phyloP scores from a whole-genome alignment of 2,888 invertebrate genomes.

The Ecliptopera silaceata region DNA sequence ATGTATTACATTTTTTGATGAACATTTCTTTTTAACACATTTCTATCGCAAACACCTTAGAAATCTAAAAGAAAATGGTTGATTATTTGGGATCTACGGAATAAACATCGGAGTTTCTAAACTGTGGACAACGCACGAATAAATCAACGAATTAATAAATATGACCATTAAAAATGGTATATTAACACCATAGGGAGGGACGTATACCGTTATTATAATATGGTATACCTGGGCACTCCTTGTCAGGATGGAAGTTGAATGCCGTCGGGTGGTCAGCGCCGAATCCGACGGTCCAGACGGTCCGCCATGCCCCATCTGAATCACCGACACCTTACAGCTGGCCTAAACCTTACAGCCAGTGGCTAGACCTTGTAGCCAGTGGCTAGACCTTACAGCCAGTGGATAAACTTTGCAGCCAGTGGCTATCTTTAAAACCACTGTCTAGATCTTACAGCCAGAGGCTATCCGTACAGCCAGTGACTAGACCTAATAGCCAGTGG shows the following conservation, averaged over 20 bases:
- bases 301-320: conserved; percentile 69
- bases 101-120: background rate
- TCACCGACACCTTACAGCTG: conserved; percentile 54
- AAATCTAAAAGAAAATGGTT: too few species aligned
- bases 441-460: conserved; percentile 1
- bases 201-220: conserved; percentile 27
- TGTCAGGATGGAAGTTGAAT: conserved; percentile 88
- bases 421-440: conserved; percentile 2
- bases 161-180: too few species aligned
- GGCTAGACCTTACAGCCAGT: background rate
- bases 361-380: conserved; percentile 2
- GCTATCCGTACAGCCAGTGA: background rate
- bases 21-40: too few species aligned
- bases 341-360: conserved; percentile 10
- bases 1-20: too few species aligned
- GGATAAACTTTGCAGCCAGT: too few species aligned
- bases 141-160: too few species aligned
- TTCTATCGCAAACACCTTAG: too few species aligned
- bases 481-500: too few species aligned
- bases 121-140: too few species aligned
- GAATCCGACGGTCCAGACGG: conserved; percentile 61
- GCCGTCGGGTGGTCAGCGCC: conserved; percentile 88
- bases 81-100: too few species aligned
- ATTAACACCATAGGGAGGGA: conserved; percentile 2
- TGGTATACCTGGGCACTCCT: conserved; percentile 84